Conservation (phyloP, 2,888 invertebrate species). For the Ormyrus pomaceus region DNA sequence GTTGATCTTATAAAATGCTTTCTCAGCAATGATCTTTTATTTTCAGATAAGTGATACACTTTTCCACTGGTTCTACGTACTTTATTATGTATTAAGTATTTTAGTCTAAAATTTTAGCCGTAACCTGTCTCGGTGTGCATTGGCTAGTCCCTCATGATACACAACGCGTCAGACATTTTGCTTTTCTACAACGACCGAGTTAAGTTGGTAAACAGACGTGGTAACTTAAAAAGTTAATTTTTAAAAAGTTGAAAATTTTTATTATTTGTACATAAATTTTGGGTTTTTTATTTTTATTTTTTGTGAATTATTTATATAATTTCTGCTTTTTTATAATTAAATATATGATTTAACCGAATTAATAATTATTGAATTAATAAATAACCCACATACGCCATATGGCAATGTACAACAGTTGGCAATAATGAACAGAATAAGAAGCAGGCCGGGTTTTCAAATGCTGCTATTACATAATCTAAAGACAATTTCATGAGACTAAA, state of each 20-base stretch:
- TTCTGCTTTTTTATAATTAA: neutral
- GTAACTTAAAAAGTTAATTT: slow-evolving; percentile 16
- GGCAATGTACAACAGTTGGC: too few species aligned
- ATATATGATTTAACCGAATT: neutral
- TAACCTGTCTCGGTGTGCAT: slow-evolving; percentile 45
- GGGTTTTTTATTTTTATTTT: too few species aligned
- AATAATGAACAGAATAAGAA: too few species aligned
- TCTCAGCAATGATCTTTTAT: neutral
- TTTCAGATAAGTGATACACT: slow-evolving; percentile 1
- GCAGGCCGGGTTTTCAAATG: too few species aligned
- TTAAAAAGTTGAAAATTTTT: slow-evolving; percentile 22
- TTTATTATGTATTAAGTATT: slow-evolving; percentile 46
- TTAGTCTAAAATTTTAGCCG: slow-evolving; percentile 48
- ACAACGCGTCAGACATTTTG: slow-evolving; percentile 55
- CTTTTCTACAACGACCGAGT: slow-evolving; percentile 1
- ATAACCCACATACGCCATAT: too few species aligned
- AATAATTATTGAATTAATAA: neutral
- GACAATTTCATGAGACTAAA: too few species aligned
- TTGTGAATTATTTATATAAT: neutral
- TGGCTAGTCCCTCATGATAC: slow-evolving; percentile 33
- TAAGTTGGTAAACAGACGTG: slow-evolving; percentile 29
- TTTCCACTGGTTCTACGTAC: slow-evolving; percentile 15
- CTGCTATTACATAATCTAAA: too few species aligned
- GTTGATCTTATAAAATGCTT: neutral
- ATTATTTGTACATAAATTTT: neutral